These are phyloP conservation scores for Herpetotheres cachinnans DNA, from an alignment of 2,113 vertebrate species.

Conservation along the genomic window DNA sequence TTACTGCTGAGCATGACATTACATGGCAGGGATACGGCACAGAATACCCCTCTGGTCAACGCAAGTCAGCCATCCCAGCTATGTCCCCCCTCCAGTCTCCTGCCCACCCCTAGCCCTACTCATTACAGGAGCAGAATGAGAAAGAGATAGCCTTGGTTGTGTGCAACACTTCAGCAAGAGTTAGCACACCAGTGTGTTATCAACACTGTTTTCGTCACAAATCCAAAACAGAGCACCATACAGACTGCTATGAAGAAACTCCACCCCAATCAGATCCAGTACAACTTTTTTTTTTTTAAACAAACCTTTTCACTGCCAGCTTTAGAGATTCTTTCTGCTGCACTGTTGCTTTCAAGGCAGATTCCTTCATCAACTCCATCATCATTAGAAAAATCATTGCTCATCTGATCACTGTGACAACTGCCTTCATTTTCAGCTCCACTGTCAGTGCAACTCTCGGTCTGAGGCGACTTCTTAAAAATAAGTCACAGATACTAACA, in stretches of 20 bases:
- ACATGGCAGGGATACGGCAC: background rate
- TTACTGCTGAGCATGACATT: too few relatives aligned
- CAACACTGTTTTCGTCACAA: background rate
- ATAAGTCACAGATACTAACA: constrained; percentile 32
- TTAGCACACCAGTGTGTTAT: too few relatives aligned
- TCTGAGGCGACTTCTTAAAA: constrained; percentile 96
- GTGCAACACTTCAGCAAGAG: background rate
- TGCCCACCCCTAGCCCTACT: background rate
- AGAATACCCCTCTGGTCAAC: background rate
- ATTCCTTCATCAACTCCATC: constrained; percentile 98
- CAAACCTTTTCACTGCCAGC: constrained; percentile 84
- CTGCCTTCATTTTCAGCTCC: constrained; percentile 99
- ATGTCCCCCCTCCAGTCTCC: background rate
- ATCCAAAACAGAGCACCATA: background rate
- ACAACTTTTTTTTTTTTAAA: background rate
- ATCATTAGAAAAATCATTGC: constrained; percentile 97
- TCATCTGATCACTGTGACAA: constrained; percentile 99
- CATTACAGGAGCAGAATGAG: background rate
- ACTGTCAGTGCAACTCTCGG: constrained; percentile 98
- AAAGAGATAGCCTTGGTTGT: background rate
- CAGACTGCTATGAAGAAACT: background rate
- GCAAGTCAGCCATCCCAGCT: background rate
- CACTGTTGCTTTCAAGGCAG: constrained; percentile 89
- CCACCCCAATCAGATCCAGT: background rate
- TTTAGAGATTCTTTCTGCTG: constrained; percentile 88